Percentiles rank a stretch among this genome's conserved stretches.
These are phyloP conservation scores for Pentalonia nigronervosa DNA, from an alignment of 1,140 invertebrate genomes.

Conservation along the genomic window DNA sequence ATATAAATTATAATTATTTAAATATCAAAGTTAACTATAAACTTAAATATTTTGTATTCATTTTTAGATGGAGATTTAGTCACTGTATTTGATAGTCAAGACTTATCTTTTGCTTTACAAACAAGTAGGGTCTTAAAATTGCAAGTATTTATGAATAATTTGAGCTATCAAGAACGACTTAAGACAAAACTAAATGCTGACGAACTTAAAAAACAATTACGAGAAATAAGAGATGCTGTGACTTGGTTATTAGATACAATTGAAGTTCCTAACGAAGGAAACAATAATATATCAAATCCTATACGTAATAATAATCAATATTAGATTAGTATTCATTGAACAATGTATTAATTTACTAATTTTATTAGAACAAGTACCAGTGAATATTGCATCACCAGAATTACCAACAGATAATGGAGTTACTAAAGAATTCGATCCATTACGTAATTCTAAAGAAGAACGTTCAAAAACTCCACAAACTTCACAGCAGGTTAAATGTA, in stretches of 20 bases:
- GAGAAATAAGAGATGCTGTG: conserved; percentile 70
- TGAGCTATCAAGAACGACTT: conserved; percentile 61
- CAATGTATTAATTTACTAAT: neutral
- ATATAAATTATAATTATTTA: neutral
- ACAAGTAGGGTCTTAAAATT: conserved; percentile 75
- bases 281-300: conserved; percentile 5
- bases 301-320: conserved; percentile 32
- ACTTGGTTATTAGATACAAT: conserved; percentile 70
- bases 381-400: conserved; percentile 23
- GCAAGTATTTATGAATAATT: conserved; percentile 67
- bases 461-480: conserved; percentile 40
- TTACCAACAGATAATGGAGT: conserved; percentile 44
- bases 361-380: conserved; percentile 34
- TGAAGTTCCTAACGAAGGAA: conserved; percentile 62
- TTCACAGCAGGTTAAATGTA: conserved; percentile 21
- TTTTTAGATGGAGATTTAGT: conserved; percentile 75
- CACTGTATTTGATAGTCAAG: conserved; percentile 78
- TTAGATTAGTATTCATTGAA: neutral
- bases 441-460: conserved; percentile 48
- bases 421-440: conserved; percentile 52
- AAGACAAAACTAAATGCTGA: conserved; percentile 59
- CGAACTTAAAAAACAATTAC: conserved; percentile 68
- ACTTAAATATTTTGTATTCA: neutral
- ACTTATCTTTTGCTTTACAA: conserved; percentile 77
- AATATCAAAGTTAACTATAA: neutral